Conservation (phyloP, 2,797 vertebrate genomes). For the Cichlasoma orientale region DNA sequence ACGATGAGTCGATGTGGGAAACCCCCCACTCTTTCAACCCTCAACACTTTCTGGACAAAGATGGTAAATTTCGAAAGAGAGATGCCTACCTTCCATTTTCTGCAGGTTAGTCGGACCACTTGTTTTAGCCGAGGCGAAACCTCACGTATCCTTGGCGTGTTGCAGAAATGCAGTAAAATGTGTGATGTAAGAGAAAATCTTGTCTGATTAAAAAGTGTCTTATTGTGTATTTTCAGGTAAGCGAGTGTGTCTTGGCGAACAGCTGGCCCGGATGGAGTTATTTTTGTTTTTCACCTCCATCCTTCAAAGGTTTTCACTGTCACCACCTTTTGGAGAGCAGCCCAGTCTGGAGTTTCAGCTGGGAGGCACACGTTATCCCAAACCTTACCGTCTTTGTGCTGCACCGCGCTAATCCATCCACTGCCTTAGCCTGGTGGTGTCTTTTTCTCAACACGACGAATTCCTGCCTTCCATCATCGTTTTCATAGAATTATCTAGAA, state of each 20-base stretch:
- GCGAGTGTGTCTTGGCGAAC: conserved; percentile 80
- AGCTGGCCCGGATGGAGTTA: conserved; percentile 80
- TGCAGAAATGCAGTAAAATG: background rate
- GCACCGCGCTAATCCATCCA: background rate
- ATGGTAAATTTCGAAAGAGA: conserved; percentile 69
- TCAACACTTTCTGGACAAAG: conserved; percentile 67
- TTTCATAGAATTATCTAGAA: no score
- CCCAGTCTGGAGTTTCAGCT: conserved; percentile 59
- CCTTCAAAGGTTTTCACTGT: conserved; percentile 85
- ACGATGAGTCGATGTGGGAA: conserved; percentile 64
- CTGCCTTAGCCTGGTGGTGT: background rate
- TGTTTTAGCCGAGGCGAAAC: background rate
- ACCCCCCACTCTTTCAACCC: conserved; percentile 70
- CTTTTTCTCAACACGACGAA: background rate
- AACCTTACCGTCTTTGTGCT: conserved; percentile 76
- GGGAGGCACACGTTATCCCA: conserved; percentile 69
- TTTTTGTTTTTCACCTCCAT: conserved; percentile 78
- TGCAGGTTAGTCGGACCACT: conserved; percentile 55
- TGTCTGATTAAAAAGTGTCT: background rate
- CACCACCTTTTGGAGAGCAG: conserved; percentile 52
- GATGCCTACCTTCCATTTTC: conserved; percentile 83
- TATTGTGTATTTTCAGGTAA: conserved; percentile 74
- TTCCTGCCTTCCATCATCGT: background rate
- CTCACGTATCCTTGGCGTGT: accelerated
- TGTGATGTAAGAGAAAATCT: background rate